Conservation (phyloP, 2,797 vertebrate genomes). For the Syndactyla subalaris region DNA sequence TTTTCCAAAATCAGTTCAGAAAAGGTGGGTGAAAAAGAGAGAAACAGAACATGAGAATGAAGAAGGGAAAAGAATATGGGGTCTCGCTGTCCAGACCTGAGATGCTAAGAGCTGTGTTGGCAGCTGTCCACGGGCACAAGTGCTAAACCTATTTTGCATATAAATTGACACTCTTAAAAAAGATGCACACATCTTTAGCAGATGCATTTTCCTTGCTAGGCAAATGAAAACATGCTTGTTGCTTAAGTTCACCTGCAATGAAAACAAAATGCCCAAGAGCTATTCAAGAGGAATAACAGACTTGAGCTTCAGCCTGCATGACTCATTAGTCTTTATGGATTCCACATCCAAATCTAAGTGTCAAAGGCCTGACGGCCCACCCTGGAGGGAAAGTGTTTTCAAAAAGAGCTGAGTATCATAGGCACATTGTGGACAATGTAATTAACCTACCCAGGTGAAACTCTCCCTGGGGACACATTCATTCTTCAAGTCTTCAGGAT, state of each 20-base stretch:
- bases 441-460: slow-evolving; percentile 44
- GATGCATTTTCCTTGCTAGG: slow-evolving; percentile 66
- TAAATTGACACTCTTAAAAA: slow-evolving; percentile 73
- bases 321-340: slow-evolving; percentile 69
- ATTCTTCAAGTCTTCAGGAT: background rate
- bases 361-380: background rate
- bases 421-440: background rate
- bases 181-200: slow-evolving; percentile 64
- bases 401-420: slow-evolving; percentile 12
- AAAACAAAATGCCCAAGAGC: slow-evolving; percentile 69
- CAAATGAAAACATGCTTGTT: slow-evolving; percentile 64
- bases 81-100: slow-evolving; percentile 1
- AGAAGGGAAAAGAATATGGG: background rate
- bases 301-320: slow-evolving; percentile 43
- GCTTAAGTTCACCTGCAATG: slow-evolving; percentile 55
- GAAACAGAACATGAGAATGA: background rate
- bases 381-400: background rate
- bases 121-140: slow-evolving; percentile 64
- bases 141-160: slow-evolving; percentile 74
- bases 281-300: slow-evolving; percentile 50
- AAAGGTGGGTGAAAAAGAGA: background rate
- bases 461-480: background rate
- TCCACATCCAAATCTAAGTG: slow-evolving; percentile 48
- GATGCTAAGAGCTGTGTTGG: slow-evolving; percentile 38
- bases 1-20: slow-evolving; percentile 53